Base-by-base conservation (phyloP, 2,888 invertebrate genomes). In the Criorhina ranunculi region DNA sequence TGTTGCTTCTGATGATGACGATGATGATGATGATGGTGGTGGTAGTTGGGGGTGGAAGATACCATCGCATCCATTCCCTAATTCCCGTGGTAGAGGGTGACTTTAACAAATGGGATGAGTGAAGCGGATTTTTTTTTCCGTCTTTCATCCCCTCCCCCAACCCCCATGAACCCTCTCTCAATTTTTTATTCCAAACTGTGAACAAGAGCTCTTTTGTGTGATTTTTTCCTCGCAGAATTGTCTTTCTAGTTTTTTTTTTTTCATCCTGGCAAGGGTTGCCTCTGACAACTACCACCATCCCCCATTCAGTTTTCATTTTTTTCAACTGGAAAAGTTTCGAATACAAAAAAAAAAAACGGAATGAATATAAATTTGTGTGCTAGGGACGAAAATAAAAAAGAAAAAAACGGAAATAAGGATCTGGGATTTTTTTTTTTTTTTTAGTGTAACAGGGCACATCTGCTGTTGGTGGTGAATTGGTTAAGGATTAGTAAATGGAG, bases 121-220 rank as follows among this genome's bases (percentile, higher is more conserved):
- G 79, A 75, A 85, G 64, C 8, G 51, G 69, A 51, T 42, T 67
- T n/a, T 35, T 67, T 17, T 76, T 46, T 70, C 46, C 57, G 17
- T 69, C 51, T 64, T 37, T 51, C 44, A 24, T 35, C 17, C 12
- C 46, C 15, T 12, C n/a, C 33, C 2, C 24, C 24, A 4, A 11
- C 35, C 46, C 46, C 15, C 19, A 11, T 24, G 24, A 29, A 7
- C 44, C 0, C 29, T 15, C 12, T 1, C 8, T 2, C 1, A 3
- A 51, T 57, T 59, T 51, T 51, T 80, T 62, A 60, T 77, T 73
- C 40, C 60, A 75, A 85, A 85, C 85, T 70, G 85, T 85, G 85
- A 85, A 85, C 85, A 85, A 76, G 85, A 85, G 80, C 75, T 85
- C 80, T 85, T 75, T 85, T 85, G 80, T 85, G 79, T 85, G 75